A percentile compares a stretch with the other conserved stretches of the same genome.
Conservation (phyloP, 2,113 vertebrate genomes). For the Nothocercus julius region DNA sequence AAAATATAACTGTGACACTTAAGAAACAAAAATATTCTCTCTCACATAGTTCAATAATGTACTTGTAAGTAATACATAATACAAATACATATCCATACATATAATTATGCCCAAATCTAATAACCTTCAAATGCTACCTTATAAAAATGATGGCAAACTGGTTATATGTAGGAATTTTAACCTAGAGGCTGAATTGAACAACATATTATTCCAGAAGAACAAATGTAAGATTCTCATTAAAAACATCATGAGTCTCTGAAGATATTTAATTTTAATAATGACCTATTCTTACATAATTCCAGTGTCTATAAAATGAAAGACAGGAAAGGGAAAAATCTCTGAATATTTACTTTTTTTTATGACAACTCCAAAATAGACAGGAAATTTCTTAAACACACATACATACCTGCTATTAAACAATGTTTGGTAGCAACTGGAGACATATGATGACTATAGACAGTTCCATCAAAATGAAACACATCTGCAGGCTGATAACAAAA, state of each 20-base stretch:
- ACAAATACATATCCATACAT: neutral
- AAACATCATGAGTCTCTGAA: neutral
- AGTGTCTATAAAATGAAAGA: neutral
- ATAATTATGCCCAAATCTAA: neutral
- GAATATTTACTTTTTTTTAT: neutral
- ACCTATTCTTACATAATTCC: neutral
- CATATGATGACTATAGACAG: constrained; percentile 95
- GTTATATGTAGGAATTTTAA: neutral
- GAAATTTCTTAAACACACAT: neutral
- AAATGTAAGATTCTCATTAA: neutral
- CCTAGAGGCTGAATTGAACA: neutral
- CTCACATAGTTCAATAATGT: neutral
- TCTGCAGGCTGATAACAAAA: constrained; percentile 85
- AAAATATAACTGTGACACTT: neutral
- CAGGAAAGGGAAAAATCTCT: fast-evolving
- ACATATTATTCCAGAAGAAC: neutral
- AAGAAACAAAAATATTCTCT: neutral
- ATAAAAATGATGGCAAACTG: neutral
- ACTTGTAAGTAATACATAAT: neutral
- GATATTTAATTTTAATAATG: neutral
- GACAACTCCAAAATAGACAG: neutral
- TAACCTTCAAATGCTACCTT: neutral
- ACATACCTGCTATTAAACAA: constrained; percentile 93
- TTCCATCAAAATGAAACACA: constrained; percentile 90
- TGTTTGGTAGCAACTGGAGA: constrained; percentile 92